These are phyloP conservation scores for Orchesella cincta DNA, from an alignment of 1,140 invertebrate species.

Conservation along the genomic window DNA sequence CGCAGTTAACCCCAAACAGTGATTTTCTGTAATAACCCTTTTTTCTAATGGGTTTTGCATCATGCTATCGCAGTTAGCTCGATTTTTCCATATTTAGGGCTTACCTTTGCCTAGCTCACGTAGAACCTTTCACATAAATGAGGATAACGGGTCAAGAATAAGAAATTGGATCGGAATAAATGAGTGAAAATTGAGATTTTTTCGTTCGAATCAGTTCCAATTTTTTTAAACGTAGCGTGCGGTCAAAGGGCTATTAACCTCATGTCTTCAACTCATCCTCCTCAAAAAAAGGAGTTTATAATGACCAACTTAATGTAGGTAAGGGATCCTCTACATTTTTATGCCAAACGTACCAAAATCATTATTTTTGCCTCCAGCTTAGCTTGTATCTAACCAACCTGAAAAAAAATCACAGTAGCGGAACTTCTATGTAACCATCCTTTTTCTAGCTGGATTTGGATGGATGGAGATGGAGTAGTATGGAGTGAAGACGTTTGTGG, in stretches of 20 bases:
- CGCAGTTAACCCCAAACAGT: neutral
- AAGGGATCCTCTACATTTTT: neutral
- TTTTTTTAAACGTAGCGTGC: neutral
- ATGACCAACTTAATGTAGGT: neutral
- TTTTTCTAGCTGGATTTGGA: too few relatives aligned
- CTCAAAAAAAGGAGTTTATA: too few relatives aligned
- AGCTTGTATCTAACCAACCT: neutral
- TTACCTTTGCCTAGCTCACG: neutral
- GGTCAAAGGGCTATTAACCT: constrained; percentile 7
- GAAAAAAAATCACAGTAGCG: constrained; percentile 18
- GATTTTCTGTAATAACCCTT: neutral
- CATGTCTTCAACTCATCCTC: too few relatives aligned
- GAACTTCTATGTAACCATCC: too few relatives aligned
- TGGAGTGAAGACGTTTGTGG: neutral
- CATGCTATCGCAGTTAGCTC: constrained; percentile 13
- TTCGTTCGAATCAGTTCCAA: neutral
- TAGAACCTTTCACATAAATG: neutral
- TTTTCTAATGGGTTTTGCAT: neutral
- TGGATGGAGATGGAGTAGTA: neutral
- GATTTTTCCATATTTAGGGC: neutral
- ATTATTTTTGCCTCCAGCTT: neutral
- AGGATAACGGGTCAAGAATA: neutral
- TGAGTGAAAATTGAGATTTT: constrained; percentile 4
- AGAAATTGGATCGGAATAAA: neutral
- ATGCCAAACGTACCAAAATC: neutral